Percentiles rank a stretch among this genome's conserved stretches.
phyloP scores from a whole-genome alignment of 2,797 vertebrate genomes.

The Gymnocypris eckloni region DNA sequence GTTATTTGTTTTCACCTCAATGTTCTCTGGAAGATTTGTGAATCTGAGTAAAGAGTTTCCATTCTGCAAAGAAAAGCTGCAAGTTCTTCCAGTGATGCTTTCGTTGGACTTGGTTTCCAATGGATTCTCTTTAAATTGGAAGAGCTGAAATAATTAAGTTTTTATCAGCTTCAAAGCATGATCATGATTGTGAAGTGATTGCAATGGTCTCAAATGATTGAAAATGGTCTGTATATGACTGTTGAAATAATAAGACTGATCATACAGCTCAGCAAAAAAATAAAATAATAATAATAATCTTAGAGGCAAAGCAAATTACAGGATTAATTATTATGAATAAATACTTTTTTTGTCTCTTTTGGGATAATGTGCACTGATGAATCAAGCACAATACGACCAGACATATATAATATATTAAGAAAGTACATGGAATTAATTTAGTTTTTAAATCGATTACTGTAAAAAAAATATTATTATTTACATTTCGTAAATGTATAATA shows the following conservation, averaged over 20 bases:
- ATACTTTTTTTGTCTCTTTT: neutral
- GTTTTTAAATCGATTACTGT: neutral
- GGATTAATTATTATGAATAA: neutral
- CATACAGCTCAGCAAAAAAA: neutral
- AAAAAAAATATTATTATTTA: neutral
- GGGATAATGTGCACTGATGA: neutral
- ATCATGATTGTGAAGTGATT: neutral
- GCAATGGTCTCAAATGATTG: neutral
- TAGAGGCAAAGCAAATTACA: neutral
- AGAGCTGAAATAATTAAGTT: conserved; percentile 65
- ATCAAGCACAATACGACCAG: neutral
- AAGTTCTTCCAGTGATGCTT: conserved; percentile 73
- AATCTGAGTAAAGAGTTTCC: conserved; percentile 52
- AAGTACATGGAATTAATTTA: neutral
- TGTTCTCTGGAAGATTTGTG: conserved; percentile 62
- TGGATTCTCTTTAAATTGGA: conserved; percentile 69
- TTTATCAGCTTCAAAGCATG: neutral
- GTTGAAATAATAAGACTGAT: neutral
- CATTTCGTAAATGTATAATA: neutral
- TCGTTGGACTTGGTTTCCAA: conserved; percentile 55
- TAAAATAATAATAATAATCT: neutral
- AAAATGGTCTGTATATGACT: neutral
- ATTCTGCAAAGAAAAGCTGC: conserved; percentile 66
- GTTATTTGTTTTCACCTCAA: conserved; percentile 73
- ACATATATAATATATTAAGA: neutral